Percentiles rank a stretch among this genome's conserved stretches.
These are phyloP conservation scores for Donacobius atricapilla DNA, from an alignment of 2,113 vertebrate species.

Conservation along the genomic window DNA sequence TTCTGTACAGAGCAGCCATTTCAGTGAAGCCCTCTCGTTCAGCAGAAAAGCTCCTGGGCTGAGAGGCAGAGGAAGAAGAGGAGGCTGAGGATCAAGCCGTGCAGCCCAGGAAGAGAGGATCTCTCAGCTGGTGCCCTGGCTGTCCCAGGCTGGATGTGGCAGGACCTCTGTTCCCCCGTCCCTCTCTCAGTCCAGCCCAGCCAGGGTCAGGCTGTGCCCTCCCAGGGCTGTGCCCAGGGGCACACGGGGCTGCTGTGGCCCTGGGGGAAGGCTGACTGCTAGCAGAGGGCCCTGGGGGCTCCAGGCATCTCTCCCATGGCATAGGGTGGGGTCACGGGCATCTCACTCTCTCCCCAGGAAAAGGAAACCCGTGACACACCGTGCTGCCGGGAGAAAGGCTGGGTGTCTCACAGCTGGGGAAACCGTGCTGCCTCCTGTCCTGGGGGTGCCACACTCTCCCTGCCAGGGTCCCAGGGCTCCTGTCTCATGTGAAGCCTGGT, in stretches of 20 bases:
- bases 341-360: background rate
- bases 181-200: background rate
- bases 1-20: background rate
- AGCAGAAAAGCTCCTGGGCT: background rate
- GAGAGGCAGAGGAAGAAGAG: background rate
- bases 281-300: fast-evolving
- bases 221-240: background rate
- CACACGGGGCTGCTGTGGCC: background rate
- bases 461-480: background rate
- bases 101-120: background rate
- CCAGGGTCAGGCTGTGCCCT: background rate
- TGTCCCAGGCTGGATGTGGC: background rate
- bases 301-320: background rate
- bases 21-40: background rate
- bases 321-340: fast-evolving
- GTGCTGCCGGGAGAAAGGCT: background rate
- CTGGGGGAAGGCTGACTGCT: background rate
- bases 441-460: background rate
- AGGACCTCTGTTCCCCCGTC: background rate
- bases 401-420: background rate
- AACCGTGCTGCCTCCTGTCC: background rate
- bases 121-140: background rate
- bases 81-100: background rate
- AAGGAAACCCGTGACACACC: fast-evolving
- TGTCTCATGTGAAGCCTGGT: fast-evolving